Conservation (phyloP, 2,797 vertebrate species). For the Centroberyx gerrardi region DNA sequence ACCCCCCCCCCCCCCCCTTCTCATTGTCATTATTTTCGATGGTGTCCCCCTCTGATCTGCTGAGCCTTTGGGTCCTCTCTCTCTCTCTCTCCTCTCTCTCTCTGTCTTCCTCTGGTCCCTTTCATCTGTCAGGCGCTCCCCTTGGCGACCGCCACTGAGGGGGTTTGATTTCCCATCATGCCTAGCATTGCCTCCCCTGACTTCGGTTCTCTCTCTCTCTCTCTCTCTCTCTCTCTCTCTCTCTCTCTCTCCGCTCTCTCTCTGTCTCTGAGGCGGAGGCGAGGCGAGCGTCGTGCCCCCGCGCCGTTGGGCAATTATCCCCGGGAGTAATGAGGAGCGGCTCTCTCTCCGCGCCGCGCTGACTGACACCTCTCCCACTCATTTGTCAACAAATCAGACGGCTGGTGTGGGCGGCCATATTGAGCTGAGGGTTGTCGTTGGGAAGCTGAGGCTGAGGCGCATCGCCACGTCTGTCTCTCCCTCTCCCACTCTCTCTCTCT, state of each 20-base stretch:
- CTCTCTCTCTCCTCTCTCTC: conserved; percentile 66
- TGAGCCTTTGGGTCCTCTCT: conserved; percentile 73
- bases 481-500: conserved; percentile 33
- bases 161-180: conserved; percentile 85
- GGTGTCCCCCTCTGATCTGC: conserved; percentile 85
- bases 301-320: conserved; percentile 86
- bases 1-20: conserved; percentile 43
- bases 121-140: conserved; percentile 84
- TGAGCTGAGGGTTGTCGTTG: conserved; percentile 84
- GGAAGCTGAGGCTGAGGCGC: conserved; percentile 75
- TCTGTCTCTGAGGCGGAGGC: conserved; percentile 40
- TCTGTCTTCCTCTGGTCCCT: conserved; percentile 75
- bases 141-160: conserved; percentile 79
- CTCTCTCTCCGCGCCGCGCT: conserved; percentile 71
- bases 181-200: conserved; percentile 76
- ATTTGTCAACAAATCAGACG: conserved; percentile 90
- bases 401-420: conserved; percentile 87
- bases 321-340: conserved; percentile 85
- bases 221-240: conserved; percentile 45
- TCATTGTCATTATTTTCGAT: conserved; percentile 87
- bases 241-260: conserved; percentile 10
- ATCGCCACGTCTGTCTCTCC: conserved; percentile 64
- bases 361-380: conserved; percentile 90
- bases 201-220: conserved; percentile 58
- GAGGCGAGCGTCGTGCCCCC: conserved; percentile 77